Percentiles rank a stretch among this genome's conserved stretches.
These are phyloP conservation scores for Eulacestoma nigropectus DNA, from an alignment of 2,113 vertebrate species.

Conservation along the genomic window DNA sequence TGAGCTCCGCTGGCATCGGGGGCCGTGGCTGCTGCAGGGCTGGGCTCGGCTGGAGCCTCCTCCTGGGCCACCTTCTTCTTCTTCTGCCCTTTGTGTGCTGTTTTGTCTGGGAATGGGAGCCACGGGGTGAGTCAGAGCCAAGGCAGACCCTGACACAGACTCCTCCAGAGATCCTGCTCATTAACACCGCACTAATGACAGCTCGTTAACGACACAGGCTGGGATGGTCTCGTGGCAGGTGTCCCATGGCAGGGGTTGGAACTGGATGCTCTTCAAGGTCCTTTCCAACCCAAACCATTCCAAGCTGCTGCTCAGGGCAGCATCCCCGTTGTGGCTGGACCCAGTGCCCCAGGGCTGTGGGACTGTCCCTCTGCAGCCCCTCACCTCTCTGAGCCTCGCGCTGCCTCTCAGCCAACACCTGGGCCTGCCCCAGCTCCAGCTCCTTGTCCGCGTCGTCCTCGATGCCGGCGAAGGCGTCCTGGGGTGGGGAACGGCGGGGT, in stretches of 20 bases:
- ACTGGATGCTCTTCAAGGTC: not conserved
- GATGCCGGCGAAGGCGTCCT: conserved; percentile 88
- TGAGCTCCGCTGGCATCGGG: rapidly evolving
- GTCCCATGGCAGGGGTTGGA: not conserved
- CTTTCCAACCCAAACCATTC: not conserved
- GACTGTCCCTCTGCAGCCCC: not conserved
- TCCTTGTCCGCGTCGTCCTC: conserved; percentile 79
- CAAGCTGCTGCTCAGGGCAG: not conserved
- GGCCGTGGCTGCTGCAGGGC: rapidly evolving
- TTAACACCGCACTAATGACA: not conserved
- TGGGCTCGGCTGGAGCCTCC: not conserved
- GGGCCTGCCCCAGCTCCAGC: conserved; percentile 83
- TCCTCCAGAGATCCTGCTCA: not conserved
- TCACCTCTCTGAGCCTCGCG: not conserved
- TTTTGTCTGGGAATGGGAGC: not conserved
- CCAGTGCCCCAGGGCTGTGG: not conserved
- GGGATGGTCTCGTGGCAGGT: not conserved
- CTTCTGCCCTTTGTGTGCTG: not conserved
- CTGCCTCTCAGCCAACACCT: conserved; percentile 70
- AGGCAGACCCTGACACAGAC: not conserved
- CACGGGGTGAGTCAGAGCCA: not conserved
- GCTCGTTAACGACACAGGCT: rapidly evolving
- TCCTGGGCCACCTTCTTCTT: not conserved
- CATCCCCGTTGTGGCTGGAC: rapidly evolving
- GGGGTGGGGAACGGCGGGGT: not conserved